Evolutionary conservation across 2,888 invertebrate genomes (phyloP).

Genomic region (Drosophila subquinaria): DNA sequence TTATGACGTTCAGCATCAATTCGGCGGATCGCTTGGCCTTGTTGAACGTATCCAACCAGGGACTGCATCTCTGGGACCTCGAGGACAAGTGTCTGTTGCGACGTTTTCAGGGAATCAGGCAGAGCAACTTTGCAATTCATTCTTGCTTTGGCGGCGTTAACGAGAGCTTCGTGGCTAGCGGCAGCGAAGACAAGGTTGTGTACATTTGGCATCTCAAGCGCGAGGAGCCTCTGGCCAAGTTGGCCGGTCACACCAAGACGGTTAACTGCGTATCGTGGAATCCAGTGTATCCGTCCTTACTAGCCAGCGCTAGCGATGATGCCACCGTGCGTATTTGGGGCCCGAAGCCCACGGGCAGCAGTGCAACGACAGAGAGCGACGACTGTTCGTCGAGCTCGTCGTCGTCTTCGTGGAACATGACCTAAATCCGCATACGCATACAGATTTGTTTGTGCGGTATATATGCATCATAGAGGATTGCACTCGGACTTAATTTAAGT

Average conservation of each 20-base stretch:
- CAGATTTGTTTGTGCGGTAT: slow-evolving; percentile 42
- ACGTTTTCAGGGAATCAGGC: slow-evolving; percentile 97
- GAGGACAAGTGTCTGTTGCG: slow-evolving; percentile 94
- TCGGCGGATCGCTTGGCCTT: slow-evolving; percentile 94
- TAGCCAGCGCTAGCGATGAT: slow-evolving; percentile 98
- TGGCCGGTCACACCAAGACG: slow-evolving; percentile 97
- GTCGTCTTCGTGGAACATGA: slow-evolving; percentile 86
- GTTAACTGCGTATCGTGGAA: slow-evolving; percentile 99
- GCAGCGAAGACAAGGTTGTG: slow-evolving; percentile 96
- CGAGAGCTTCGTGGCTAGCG: slow-evolving; percentile 98
- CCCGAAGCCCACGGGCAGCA: slow-evolving; percentile 87
- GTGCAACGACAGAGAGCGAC: slow-evolving; percentile 85
- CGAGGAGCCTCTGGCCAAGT: slow-evolving; percentile 95
- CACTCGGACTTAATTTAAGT: slow-evolving; percentile 57
- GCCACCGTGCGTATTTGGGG: slow-evolving; percentile 98
- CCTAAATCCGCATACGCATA: slow-evolving; percentile 58
- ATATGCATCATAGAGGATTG: slow-evolving; percentile 40
- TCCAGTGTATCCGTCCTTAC: slow-evolving; percentile 95
- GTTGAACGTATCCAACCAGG: slow-evolving; percentile 97
- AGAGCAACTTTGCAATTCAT: slow-evolving; percentile 99
- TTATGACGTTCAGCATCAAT: slow-evolving; percentile 98
- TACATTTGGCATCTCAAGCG: slow-evolving; percentile 98
- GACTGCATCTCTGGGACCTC: slow-evolving; percentile 99
- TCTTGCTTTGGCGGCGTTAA: slow-evolving; percentile 99
- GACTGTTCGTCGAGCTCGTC: slow-evolving; percentile 86